Evolutionary conservation across 2,113 vertebrate species (phyloP).

Genomic region (Neolamprologus cancellatus): DNA sequence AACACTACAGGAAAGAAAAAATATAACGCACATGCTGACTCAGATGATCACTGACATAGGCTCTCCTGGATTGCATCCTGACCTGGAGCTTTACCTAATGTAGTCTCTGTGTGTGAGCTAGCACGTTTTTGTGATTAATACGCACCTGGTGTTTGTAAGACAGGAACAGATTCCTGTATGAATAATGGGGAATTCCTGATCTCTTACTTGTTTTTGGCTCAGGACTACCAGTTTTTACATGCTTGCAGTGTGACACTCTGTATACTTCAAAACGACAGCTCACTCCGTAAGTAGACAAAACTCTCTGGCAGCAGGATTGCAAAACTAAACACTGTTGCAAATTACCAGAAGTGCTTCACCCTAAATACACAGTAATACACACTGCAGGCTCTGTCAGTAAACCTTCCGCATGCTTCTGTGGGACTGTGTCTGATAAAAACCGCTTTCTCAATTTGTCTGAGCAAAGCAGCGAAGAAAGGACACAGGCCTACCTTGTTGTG

Average conservation of each 20-base stretch:
- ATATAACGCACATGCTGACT: not conserved
- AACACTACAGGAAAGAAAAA: not conserved
- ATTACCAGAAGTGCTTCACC: constrained; percentile 36
- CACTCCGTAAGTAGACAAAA: constrained; percentile 5
- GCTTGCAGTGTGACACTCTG: not conserved
- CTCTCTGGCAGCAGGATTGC: not conserved
- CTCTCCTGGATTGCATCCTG: not conserved
- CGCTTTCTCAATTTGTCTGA: constrained; percentile 5
- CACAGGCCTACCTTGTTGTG: constrained; percentile 80
- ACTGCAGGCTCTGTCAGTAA: not conserved
- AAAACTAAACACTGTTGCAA: constrained; percentile 50
- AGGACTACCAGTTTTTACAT: constrained; percentile 27
- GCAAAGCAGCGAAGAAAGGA: not conserved
- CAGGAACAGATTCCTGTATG: constrained; percentile 1
- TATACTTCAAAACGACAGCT: not conserved
- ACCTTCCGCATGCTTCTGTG: not conserved
- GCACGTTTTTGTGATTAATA: constrained; percentile 37
- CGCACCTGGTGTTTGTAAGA: not conserved
- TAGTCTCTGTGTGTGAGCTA: not conserved
- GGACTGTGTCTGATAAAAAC: not conserved
- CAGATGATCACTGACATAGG: not conserved
- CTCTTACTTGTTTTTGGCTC: not conserved
- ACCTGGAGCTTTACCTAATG: constrained; percentile 15
- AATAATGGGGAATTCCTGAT: constrained; percentile 15
- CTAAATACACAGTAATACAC: not conserved